Percentiles rank a stretch among this genome's conserved stretches.
Conservation (phyloP, 2,888 invertebrate genomes). For the Hesperia comma region DNA sequence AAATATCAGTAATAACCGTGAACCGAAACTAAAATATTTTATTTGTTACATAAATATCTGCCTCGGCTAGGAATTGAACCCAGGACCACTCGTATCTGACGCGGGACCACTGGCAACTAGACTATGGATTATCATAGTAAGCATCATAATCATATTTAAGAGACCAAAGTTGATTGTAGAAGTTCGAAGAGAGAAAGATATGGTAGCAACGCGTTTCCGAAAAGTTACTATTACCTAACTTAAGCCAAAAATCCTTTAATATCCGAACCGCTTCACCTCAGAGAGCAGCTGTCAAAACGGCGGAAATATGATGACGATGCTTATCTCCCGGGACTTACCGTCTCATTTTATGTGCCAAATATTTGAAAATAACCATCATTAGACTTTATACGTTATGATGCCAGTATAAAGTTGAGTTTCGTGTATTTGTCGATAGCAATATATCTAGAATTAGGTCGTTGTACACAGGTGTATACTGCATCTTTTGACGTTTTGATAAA, state of each 20-base stretch:
- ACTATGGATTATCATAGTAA: too few species aligned
- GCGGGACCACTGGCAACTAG: too few species aligned
- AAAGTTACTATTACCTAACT: constrained; percentile 35
- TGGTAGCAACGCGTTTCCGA: too few species aligned
- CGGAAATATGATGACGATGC: constrained; percentile 62
- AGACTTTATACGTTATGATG: constrained; percentile 5
- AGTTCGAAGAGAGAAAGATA: too few species aligned
- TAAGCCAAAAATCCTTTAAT: constrained; percentile 37
- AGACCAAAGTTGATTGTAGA: too few species aligned
- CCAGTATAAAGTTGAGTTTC: constrained; percentile 15
- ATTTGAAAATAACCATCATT: constrained; percentile 2
- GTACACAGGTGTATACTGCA: constrained; percentile 58
- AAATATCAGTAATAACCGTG: too few species aligned
- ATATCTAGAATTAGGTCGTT: constrained; percentile 57
- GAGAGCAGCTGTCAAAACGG: constrained; percentile 50
- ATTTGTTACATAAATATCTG: too few species aligned
- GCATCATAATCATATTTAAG: too few species aligned
- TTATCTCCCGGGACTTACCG: constrained; percentile 53
- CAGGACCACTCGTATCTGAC: too few species aligned
- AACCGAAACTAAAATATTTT: too few species aligned
- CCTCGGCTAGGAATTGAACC: too few species aligned
- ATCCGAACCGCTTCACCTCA: constrained; percentile 39
- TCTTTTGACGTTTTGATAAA: constrained; percentile 65
- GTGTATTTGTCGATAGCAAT: not conserved
- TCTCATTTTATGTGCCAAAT: constrained; percentile 39